These are phyloP conservation scores for Mus spretus DNA, from an alignment of 2,797 vertebrate genomes.

Conservation along the genomic window DNA sequence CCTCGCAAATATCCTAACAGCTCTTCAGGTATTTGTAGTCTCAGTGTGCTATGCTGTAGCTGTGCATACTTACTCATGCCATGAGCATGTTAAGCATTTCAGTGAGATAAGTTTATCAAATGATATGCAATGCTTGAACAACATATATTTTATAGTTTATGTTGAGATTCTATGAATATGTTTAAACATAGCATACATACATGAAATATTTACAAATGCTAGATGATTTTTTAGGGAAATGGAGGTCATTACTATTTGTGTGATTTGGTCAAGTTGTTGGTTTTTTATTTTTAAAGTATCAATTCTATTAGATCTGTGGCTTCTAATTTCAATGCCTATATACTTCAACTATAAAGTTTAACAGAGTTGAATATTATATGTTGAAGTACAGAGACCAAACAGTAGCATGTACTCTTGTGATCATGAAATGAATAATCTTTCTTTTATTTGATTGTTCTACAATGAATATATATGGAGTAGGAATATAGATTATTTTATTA, in stretches of 20 bases:
- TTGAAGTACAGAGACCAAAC: background rate
- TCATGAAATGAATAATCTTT: background rate
- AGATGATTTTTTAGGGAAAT: background rate
- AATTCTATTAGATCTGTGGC: background rate
- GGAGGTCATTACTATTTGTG: background rate
- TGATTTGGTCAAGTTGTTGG: background rate
- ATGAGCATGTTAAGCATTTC: background rate
- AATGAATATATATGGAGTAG: background rate
- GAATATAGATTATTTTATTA: background rate
- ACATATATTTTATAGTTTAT: background rate
- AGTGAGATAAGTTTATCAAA: background rate
- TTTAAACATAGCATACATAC: background rate
- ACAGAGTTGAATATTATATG: background rate
- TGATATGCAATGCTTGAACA: background rate
- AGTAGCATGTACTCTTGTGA: no score
- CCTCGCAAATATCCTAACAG: conserved; percentile 96
- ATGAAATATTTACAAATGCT: conserved; percentile 14
- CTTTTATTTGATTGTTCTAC: background rate
- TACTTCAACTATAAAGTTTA: background rate
- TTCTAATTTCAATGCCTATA: background rate
- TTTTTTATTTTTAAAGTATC: background rate
- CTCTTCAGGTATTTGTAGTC: conserved; percentile 93
- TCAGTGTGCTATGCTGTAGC: background rate
- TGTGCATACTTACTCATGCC: background rate
- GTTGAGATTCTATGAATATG: background rate